These are phyloP conservation scores for Aldrovandia affinis DNA, from an alignment of 2,797 vertebrate species.

Conservation along the genomic window DNA sequence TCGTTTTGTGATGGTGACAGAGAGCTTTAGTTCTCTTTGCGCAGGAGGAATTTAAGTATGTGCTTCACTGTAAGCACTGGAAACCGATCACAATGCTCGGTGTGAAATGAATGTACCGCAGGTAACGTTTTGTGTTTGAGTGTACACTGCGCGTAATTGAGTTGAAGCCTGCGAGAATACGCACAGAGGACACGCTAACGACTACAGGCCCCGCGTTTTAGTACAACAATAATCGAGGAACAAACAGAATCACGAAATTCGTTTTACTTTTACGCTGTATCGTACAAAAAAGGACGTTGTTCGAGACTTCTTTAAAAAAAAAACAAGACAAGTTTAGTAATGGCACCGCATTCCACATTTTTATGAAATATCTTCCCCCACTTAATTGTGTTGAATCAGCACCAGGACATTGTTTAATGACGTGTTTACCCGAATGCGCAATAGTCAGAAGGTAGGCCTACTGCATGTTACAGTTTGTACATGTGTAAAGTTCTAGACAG, in stretches of 20 bases:
- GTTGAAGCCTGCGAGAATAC: neutral
- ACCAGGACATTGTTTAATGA: neutral
- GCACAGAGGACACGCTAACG: neutral
- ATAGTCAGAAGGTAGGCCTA: too few relatives aligned
- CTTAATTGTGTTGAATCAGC: neutral
- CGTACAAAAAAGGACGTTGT: too few relatives aligned
- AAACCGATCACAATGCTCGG: conserved; percentile 63
- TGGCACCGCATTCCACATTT: too few relatives aligned
- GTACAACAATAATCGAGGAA: neutral
- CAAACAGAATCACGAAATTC: neutral
- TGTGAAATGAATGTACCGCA: conserved; percentile 49
- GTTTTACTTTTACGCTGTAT: neutral
- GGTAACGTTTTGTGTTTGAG: neutral
- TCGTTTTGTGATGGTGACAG: conserved; percentile 38
- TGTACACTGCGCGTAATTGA: conserved; percentile 16
- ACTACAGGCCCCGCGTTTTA: neutral
- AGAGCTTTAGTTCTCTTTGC: conserved; percentile 31
- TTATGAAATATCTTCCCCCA: too few relatives aligned
- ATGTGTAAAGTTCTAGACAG: neutral
- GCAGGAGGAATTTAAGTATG: conserved; percentile 67
- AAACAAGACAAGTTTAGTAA: too few relatives aligned
- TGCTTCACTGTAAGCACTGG: conserved; percentile 66
- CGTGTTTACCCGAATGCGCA: neutral
- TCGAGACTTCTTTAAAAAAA: too few relatives aligned
- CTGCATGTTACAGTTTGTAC: neutral